Percentiles rank a stretch among this genome's conserved stretches.
These are phyloP conservation scores for Callocephalon fimbriatum DNA, from an alignment of 2,113 vertebrate species.

Conservation along the genomic window DNA sequence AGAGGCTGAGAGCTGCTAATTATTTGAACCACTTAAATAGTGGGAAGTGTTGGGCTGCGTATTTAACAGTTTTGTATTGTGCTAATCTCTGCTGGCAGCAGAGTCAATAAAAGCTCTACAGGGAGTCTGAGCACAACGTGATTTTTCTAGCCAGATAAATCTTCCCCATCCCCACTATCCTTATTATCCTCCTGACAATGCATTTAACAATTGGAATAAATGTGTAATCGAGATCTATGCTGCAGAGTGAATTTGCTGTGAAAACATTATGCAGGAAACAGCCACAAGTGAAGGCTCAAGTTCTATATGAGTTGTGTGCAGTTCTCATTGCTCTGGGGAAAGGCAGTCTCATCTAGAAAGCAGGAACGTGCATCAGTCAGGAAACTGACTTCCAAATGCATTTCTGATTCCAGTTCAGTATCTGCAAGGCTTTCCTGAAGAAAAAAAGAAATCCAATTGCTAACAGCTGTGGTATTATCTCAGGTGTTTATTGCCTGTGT, in stretches of 20 bases:
- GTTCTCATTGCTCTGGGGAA: neutral
- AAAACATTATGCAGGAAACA: neutral
- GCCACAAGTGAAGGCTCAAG: neutral
- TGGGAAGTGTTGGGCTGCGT: constrained; percentile 14
- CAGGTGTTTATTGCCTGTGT: constrained; percentile 11
- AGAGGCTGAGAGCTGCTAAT: constrained; percentile 19
- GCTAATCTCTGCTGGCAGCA: constrained; percentile 26
- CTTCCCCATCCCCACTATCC: neutral
- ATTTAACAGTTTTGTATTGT: constrained; percentile 21
- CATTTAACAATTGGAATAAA: constrained; percentile 35
- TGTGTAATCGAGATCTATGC: neutral
- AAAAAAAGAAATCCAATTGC: neutral
- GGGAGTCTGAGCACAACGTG: neutral
- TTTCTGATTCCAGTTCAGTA: constrained; percentile 40
- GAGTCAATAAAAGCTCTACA: constrained; percentile 19
- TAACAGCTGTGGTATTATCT: constrained; percentile 26
- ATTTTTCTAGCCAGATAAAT: constrained; percentile 54
- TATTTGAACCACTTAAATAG: constrained; percentile 43
- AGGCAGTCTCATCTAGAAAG: neutral
- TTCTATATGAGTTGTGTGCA: neutral
- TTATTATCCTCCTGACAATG: constrained; percentile 56
- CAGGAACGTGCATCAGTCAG: neutral
- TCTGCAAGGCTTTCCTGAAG: neutral
- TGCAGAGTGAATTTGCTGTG: neutral
- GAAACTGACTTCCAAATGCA: constrained; percentile 30